Evolutionary conservation across 2,888 invertebrate genomes (phyloP), one percentile per base, ranked within the genome.

Genomic region (Noctuana brunneofusca): DNA sequence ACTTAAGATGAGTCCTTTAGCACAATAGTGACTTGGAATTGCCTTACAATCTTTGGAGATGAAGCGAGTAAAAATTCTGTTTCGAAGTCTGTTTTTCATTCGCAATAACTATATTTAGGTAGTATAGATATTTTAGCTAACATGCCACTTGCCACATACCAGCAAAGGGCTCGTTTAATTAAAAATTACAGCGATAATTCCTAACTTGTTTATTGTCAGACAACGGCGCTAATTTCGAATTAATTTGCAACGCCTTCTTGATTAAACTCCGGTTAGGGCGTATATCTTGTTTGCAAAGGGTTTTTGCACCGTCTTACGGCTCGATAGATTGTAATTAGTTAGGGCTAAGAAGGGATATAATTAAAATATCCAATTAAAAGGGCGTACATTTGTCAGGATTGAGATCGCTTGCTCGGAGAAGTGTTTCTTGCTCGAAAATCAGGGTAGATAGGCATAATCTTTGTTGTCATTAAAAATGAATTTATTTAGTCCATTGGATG

Each of bases 211-310:
- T 84, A 86, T 87, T 86, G 83, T 83, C 79, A 75, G 62, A 56
- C 59, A 80, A 82, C 79, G 83, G 78, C 76, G 81, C 81, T 86
- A 86, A 86, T 86, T 86, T 79, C 69, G 78, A 84, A 87, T 87
- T 88, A 87, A 89, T 87, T 88, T 79, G 76, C 78, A 79, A 82
- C 80, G 74, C 73, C 74, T 75, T 71, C 80, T 84, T 89, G 87
- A 89, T 89, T 88, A 89, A 87, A 84, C 74, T 76, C 76, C 85
- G 83, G 87, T 89, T 87, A 84, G 75, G 65, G 73, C 77, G 83
- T 86, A 85, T 85, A 83, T 84, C 81, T 86, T 76, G 66, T 72
- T 72, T 72, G 74, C 72, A 50, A 63, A 57, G 63, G 63, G 56
- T 63, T 63, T 55, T 63, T 63, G 63, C 43, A 41, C 54, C 60